These are phyloP conservation scores for Cotesia typhae DNA, from an alignment of 1,140 invertebrate species.

Conservation along the genomic window DNA sequence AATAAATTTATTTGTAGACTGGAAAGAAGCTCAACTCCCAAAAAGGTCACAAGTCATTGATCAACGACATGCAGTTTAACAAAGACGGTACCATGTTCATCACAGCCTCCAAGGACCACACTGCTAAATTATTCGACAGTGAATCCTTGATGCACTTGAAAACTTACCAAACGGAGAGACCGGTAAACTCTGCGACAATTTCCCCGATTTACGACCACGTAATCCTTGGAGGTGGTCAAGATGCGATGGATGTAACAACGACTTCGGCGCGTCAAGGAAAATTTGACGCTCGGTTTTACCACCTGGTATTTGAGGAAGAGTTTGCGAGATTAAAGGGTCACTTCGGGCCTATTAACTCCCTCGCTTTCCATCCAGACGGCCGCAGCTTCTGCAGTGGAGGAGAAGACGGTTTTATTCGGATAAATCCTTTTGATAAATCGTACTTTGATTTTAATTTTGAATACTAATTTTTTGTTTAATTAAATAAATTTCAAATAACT, in stretches of 20 bases:
- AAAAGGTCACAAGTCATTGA: conserved; percentile 83
- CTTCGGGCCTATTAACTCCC: conserved; percentile 99
- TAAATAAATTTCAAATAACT: too few relatives aligned
- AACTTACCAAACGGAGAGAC: conserved; percentile 95
- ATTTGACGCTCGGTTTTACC: conserved; percentile 98
- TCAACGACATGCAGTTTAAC: conserved; percentile 96
- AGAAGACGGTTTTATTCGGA: conserved; percentile 97
- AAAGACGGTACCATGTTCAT: conserved; percentile 96
- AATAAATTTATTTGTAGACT: conserved; percentile 66
- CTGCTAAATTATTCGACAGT: conserved; percentile 93
- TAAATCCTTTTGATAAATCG: conserved; percentile 94
- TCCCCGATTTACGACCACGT: conserved; percentile 95
- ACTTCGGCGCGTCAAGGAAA: conserved; percentile 95
- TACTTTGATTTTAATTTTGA: conserved; percentile 98
- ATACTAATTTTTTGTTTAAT: conserved; percentile 67
- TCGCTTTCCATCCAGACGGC: conserved; percentile 98
- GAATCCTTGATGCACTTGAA: conserved; percentile 86
- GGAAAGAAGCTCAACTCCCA: conserved; percentile 80
- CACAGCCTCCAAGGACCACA: conserved; percentile 93
- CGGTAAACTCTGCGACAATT: conserved; percentile 95
- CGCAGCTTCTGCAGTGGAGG: conserved; percentile 96
- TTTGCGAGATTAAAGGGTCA: conserved; percentile 98
- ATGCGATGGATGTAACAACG: conserved; percentile 98
- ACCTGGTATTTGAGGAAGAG: conserved; percentile 98
- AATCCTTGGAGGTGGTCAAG: conserved; percentile 95